Base-by-base conservation (phyloP, 2,797 vertebrate genomes). In the Eremophila alpestris region DNA sequence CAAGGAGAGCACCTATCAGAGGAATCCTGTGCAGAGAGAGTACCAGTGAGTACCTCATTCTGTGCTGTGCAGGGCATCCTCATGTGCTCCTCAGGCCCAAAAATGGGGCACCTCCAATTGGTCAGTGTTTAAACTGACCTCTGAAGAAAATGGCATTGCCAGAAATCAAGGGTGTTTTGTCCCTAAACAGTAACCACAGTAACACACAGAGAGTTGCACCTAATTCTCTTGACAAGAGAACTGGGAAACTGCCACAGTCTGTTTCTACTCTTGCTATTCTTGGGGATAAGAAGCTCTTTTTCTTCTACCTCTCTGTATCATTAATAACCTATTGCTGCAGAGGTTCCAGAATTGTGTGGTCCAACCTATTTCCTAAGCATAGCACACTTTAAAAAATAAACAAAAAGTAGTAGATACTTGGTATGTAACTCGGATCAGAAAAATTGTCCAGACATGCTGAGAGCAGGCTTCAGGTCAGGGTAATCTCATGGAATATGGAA, bases 401-500 rank as follows among this genome's bases (percentile, higher is more conserved):
- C 41, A 60, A 91, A 82, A 90, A 52, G 38, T 14, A 71, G 18
- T 11, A 41, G 40, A 59, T 76, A 52, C 22, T 86, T 90, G 30
- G 22, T 84, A 67, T 51, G 56, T 64, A 79, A 68, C 48, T 62
- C 49, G 40, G 43, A 82, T 90, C 49, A 73, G 69, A 88, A 87
- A 70, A 60, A 87, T 84, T 89, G 74, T 86, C 70, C 74, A 95
- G 91, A 59, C 89, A 43, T 30, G 68, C 64, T 62, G 74, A 87
- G 63, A 88, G 70, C 46, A 93, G 63, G 40, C 82, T 94, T 93
- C 64, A 48, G 56, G 27, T 94, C 85, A 84, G 74, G 79, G 60
- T 79, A 90, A 84, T 79, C 63, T 76, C 45, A 30, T 68, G 43
- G 41, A 79, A 60, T 51, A 16, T 3, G 2, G 45, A 74, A n/a